phyloP scores from a whole-genome alignment of 2,797 vertebrate species.

The Myotis findleyi region DNA sequence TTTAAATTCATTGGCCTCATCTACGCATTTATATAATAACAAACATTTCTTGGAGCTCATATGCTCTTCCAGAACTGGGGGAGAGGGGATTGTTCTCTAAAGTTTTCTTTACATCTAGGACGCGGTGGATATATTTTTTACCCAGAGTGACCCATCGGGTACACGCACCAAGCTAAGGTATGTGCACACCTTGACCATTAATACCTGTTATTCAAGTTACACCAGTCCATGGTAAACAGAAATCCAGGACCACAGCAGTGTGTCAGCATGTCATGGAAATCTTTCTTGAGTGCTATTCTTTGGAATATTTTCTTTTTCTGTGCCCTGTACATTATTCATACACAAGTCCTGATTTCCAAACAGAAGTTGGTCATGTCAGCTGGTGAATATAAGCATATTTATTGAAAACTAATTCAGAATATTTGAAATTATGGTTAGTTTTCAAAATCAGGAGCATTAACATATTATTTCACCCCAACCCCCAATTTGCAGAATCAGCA shows the following conservation, averaged over 20 bases:
- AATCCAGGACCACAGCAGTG: background rate
- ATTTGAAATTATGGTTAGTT: background rate
- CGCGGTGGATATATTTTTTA: background rate
- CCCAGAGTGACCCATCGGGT: background rate
- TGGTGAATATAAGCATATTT: background rate
- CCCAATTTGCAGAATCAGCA: background rate
- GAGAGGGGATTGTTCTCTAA: background rate
- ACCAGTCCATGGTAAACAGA: background rate
- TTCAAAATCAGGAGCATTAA: background rate
- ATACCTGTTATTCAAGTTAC: conserved; percentile 49
- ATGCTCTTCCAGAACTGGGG: background rate
- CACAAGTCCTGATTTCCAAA: conserved; percentile 1
- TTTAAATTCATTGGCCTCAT: background rate
- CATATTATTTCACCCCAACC: background rate
- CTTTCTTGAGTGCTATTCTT: background rate
- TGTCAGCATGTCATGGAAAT: background rate
- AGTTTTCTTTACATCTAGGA: background rate
- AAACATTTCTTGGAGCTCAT: background rate
- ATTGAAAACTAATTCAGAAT: background rate
- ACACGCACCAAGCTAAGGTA: background rate
- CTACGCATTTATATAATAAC: background rate
- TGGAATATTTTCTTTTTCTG: background rate
- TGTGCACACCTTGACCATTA: background rate
- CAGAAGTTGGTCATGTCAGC: background rate
- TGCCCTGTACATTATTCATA: background rate